Base-by-base conservation (phyloP, 2,888 invertebrate genomes). In the Idaea aversata region DNA sequence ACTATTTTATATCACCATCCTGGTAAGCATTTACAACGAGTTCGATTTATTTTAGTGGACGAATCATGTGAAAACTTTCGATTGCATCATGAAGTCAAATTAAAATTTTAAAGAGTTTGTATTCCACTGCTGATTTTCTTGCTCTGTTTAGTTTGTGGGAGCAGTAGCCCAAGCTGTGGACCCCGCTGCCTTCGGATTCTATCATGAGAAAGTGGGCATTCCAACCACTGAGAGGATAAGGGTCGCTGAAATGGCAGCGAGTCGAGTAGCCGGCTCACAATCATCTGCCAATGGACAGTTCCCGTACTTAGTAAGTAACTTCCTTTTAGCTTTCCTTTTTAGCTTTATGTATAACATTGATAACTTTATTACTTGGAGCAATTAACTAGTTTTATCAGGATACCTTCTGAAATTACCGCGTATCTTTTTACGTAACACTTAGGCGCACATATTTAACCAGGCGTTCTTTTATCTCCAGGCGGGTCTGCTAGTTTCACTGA, bases 401-500 rank as follows among this genome's bases (percentile, higher is more conserved):
- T 25, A 25, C 25, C 25, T 25, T 25, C 3, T 25, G 25, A 25
- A 25, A 25, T n/a, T n/a, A n/a, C 25, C 25, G 25, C 25, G 25
- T 25, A 25, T 25, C 36, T 36, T 36, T 36, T 7, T 7, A 36
- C 5, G 36, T 7, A 6, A 4, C 36, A 36, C 4, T 36, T 38
- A 38, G 10, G 47, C 47, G 2, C 6, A 47, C 47, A 47, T 47
- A 47, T 13, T 13, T 10, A 47, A 47, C 4, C 47, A 4, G 6
- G 38, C 10, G 38, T 58, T 58, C 7, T 16, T 58, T 59, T 16
- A 25, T 25, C 67, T 67, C 4, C 64, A 82, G 82, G 80, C 75
- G 68, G 82, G 82, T 60, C 74, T 81, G 34, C 67, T 82, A 3
- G 73, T 77, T 36, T 66, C 73, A 0, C 79, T 77, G 1, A 15